Conservation (phyloP, 2,888 invertebrate genomes). For the Thelaira solivaga region DNA sequence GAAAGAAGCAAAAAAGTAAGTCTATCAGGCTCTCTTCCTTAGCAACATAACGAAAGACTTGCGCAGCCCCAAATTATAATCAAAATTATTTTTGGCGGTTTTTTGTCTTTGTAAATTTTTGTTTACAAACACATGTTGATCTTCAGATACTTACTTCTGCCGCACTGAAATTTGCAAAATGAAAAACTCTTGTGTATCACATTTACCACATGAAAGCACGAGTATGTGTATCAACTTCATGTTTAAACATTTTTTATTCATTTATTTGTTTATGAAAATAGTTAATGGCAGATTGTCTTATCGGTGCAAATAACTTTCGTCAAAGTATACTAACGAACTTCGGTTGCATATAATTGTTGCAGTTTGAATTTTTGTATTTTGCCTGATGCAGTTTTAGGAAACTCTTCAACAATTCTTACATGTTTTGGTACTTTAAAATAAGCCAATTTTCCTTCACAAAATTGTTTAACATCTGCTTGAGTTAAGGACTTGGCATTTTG, state of each 20-base stretch:
- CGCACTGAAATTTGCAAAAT: no score
- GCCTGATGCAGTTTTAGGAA: slow-evolving; percentile 87
- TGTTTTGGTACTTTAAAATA: slow-evolving; percentile 86
- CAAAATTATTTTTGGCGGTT: slow-evolving; percentile 48
- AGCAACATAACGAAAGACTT: slow-evolving; percentile 72
- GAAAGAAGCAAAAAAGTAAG: slow-evolving; percentile 54
- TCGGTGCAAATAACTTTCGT: no score
- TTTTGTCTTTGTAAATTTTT: slow-evolving; percentile 63
- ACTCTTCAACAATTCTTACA: slow-evolving; percentile 81
- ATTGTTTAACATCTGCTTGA: slow-evolving; percentile 79
- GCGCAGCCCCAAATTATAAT: slow-evolving; percentile 46
- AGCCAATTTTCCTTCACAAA: slow-evolving; percentile 83
- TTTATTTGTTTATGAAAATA: background rate
- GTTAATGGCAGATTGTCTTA: no score
- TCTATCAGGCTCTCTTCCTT: slow-evolving; percentile 65
- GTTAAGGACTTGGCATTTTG: slow-evolving; percentile 75
- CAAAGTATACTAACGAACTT: no score
- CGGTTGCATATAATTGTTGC: slow-evolving; percentile 66
- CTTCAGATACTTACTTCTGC: background rate
- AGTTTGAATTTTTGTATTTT: slow-evolving; percentile 85
- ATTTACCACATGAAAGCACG: no score
- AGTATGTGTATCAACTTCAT: no score
- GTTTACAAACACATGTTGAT: slow-evolving; percentile 52
- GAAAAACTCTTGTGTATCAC: background rate
- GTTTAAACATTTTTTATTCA: background rate